Evolutionary conservation across 2,888 invertebrate genomes (phyloP).

Genomic region (Eupithecia dodoneata): DNA sequence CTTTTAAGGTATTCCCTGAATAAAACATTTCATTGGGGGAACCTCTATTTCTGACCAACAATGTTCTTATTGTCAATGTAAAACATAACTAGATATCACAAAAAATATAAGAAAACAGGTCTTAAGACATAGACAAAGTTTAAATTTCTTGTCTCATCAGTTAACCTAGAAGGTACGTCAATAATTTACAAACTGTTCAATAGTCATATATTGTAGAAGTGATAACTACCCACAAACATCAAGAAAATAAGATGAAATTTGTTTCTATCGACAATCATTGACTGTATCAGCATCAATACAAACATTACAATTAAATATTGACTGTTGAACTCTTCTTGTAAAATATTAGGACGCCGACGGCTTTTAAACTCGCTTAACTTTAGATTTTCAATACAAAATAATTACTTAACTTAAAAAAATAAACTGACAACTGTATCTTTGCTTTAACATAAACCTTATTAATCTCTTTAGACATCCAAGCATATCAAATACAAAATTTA

Average conservation of each 20-base stretch:
- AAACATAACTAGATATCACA: slow-evolving; percentile 39
- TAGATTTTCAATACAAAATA: background rate
- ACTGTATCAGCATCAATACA: background rate
- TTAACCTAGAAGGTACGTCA: slow-evolving; percentile 51
- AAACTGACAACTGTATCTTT: background rate
- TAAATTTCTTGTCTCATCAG: slow-evolving; percentile 23
- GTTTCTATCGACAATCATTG: background rate
- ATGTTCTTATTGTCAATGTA: slow-evolving; percentile 25
- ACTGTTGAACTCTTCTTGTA: slow-evolving; percentile 32
- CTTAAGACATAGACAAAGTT: slow-evolving; percentile 25
- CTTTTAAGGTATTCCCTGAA: background rate
- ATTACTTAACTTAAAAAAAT: background rate
- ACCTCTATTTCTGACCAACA: slow-evolving; percentile 9
- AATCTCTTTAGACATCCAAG: background rate
- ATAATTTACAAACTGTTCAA: slow-evolving; percentile 21
- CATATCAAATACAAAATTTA: background rate
- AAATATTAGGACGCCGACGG: slow-evolving; percentile 25
- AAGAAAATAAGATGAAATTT: background rate
- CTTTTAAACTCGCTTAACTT: slow-evolving; percentile 19
- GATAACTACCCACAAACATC: background rate
- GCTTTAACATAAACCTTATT: background rate
- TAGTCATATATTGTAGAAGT: slow-evolving; percentile 14
- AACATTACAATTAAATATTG: slow-evolving; percentile 21
- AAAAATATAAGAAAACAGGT: slow-evolving; percentile 36
- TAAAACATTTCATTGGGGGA: background rate